Base-by-base conservation (phyloP, 2,888 invertebrate genomes). In the Pecten maximus region DNA sequence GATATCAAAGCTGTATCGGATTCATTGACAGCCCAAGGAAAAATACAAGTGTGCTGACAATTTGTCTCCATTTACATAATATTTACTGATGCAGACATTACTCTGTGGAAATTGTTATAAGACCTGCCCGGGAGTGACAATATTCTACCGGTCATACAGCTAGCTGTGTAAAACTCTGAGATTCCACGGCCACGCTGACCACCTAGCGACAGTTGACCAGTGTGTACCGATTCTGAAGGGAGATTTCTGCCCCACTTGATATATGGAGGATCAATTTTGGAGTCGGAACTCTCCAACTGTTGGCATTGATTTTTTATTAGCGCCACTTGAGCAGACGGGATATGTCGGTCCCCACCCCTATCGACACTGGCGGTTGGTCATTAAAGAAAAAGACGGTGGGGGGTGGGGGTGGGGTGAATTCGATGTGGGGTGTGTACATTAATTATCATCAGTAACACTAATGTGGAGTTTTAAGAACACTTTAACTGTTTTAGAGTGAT, bases 231-330 rank as follows among this genome's bases (percentile, higher is more conserved):
- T 60, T 6, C n/a, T 74, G 74, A 15, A 28, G 28, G 35, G 35
- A 74, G 35, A 10, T 23, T 74, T 74, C 35, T 28, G 74, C 74
- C 35, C 74, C 28, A 74, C 74, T 74, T 74, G 28, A 74, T 74
- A 74, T 35, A 74, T 74, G 28, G 35, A 74, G 74, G 74, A 74
- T 74, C 74, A 74, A 74, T 74, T 74, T 35, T 35, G 74, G 35
- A 74, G 74, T 35, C 74, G 74, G 74, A 74, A 74, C 74, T 74
- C 74, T 74, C 28, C 28, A 74, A 74, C 28, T 6, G 74, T 74
- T 74, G 74, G 2, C 74, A 74, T 74, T 74, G 74, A 74, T 74
- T 74, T 74, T 35, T 74, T 28, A 74, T 74, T 74, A 74, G 74
- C 74, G 3, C 16, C 74, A 74, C 74, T 74, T 35, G 74, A 74